Evolutionary conservation across 1,140 invertebrate genomes (phyloP).

Genomic region (Wiebesia pumilae): DNA sequence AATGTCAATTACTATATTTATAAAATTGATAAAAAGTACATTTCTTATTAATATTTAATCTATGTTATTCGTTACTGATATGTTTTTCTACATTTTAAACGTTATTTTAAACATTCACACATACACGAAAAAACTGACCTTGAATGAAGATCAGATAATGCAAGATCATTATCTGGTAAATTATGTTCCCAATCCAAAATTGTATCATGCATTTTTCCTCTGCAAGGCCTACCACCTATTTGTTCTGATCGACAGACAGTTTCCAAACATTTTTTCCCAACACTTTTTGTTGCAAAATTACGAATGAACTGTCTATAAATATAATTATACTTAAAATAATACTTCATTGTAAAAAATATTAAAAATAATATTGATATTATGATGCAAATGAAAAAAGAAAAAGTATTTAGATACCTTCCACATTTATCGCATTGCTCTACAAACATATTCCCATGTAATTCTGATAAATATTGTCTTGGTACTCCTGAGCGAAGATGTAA

Average conservation of each 20-base stretch:
- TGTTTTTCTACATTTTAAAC: neutral
- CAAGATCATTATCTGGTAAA: constrained; percentile 92
- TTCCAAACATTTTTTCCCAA: constrained; percentile 92
- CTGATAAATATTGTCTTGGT: constrained; percentile 86
- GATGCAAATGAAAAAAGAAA: constrained; percentile 28
- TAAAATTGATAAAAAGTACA: neutral
- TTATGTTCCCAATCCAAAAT: constrained; percentile 99
- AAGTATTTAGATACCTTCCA: constrained; percentile 79
- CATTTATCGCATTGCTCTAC: constrained; percentile 95
- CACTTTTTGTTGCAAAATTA: constrained; percentile 85
- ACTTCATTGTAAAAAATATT: neutral
- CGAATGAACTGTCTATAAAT: constrained; percentile 88
- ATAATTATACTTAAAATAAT: constrained; percentile 49
- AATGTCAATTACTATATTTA: constrained; percentile 5
- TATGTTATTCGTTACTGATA: neutral
- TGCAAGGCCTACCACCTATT: constrained; percentile 81
- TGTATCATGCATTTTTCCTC: constrained; percentile 92
- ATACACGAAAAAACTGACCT: constrained; percentile 75
- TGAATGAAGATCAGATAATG: constrained; percentile 90
- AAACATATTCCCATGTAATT: constrained; percentile 99
- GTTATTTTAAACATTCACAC: too few species aligned
- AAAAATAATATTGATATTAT: neutral
- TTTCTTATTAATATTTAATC: neutral
- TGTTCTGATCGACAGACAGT: constrained; percentile 82
- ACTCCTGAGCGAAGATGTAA: constrained; percentile 94